Evolutionary conservation across 1,140 invertebrate species (phyloP), one percentile per base, ranked within the genome.

Genomic region (Ips typographus): DNA sequence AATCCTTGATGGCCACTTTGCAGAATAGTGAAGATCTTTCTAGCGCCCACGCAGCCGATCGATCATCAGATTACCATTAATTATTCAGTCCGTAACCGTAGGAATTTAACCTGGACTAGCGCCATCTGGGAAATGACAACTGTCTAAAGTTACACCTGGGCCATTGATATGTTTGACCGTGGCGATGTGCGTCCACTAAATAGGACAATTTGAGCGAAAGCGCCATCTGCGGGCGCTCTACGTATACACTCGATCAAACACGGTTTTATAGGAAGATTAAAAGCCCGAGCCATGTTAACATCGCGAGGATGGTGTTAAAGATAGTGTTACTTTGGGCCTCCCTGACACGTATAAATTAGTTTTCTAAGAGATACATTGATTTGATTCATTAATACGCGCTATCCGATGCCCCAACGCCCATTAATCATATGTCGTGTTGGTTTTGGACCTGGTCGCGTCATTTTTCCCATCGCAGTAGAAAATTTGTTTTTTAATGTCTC

Each of bases 331-430:
- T 56, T 67, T 58, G 3, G 52, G 40, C 64, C 58, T 63, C 60
- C 52, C 60, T 71, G 70, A 68, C 70, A 63, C 42, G 63, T 67
- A 71, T 68, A 71, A 71, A 71, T 71, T 61, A 62, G 60, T 71
- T 68, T 66, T 71, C 60, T 68, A 62, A 63, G 68, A 62, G 59
- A 60, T 71, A 68, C 59, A 71, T 60, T 68, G 65, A 67, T 67
- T 71, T 71, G 66, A 67, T 71, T 68, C 70, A 71, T 71, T 71
- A 71, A 68, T 71, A 63, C 49, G 44, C 7, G 44, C 40, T 71
- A 65, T 65, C 69, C 58, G 63, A 71, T 66, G 40, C 39, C 41
- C 4, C 39, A 57, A 7, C 39, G n/a, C 37, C 7, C n/a, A 65
- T 71, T 60, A 71, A 59, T 59, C 57, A 59, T 59, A 40, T 7